Percentiles rank a stretch among this genome's conserved stretches.
Conservation (phyloP, 2,888 invertebrate species). For the Andrena bucephala region DNA sequence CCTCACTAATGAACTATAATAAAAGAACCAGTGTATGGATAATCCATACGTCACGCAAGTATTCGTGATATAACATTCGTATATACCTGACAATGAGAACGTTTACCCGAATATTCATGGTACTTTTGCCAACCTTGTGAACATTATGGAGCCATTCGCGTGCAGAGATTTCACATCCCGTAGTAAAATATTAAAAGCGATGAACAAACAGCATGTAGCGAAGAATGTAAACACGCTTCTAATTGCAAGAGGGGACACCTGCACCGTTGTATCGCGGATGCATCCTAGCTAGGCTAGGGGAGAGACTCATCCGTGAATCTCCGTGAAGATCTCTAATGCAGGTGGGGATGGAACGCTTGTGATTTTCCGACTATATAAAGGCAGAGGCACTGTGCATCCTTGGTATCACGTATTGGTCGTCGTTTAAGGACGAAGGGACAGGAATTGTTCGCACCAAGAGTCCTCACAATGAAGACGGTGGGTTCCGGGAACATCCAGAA, state of each 20-base stretch:
- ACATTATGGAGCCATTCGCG: too few relatives aligned
- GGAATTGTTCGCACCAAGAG: constrained; percentile 60
- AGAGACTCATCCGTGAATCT: constrained; percentile 66
- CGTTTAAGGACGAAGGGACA: constrained; percentile 73
- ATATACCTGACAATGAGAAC: too few relatives aligned
- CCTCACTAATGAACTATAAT: too few relatives aligned
- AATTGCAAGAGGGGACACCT: constrained; percentile 15
- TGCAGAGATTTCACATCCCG: too few relatives aligned
- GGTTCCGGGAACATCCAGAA: constrained; percentile 64
- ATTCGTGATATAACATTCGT: too few relatives aligned
- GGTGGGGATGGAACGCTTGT: constrained; percentile 75
- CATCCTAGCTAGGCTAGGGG: constrained; percentile 61
- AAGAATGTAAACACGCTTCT: constrained; percentile 40
- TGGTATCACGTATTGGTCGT: constrained; percentile 79
- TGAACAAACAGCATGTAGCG: constrained; percentile 7
- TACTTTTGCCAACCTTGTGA: too few relatives aligned
- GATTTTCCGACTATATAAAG: constrained; percentile 84
- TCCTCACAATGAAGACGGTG: constrained; percentile 81
- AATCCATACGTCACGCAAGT: too few relatives aligned
- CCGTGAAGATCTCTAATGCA: constrained; percentile 43
- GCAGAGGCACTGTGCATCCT: constrained; percentile 78
- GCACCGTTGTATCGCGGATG: constrained; percentile 59
- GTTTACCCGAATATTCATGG: too few relatives aligned
- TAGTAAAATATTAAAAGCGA: background rate
- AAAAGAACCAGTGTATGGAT: too few relatives aligned